These are phyloP conservation scores for Campylomormyrus tamandua DNA, from an alignment of 2,113 vertebrate species.

Conservation along the genomic window DNA sequence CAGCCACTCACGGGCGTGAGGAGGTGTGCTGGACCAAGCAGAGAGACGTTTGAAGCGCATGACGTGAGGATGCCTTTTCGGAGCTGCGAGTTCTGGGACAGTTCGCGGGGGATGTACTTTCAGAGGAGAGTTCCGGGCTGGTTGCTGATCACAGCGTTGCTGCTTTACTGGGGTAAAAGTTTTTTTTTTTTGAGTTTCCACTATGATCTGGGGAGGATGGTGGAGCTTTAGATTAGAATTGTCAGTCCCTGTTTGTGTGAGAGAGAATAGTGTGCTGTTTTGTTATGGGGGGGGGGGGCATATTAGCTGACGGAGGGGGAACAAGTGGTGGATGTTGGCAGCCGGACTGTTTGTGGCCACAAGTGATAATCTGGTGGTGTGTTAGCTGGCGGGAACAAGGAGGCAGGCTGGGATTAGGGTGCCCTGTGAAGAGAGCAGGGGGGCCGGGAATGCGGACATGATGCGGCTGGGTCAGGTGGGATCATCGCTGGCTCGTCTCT, in stretches of 20 bases:
- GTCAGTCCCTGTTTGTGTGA: background rate
- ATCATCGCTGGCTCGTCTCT: background rate
- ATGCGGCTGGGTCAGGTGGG: background rate
- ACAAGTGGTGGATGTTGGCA: background rate
- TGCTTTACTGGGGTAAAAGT: background rate
- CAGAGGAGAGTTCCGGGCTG: conserved; percentile 15
- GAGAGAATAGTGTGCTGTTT: background rate
- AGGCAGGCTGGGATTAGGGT: background rate
- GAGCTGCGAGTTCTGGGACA: conserved; percentile 17
- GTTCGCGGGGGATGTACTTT: conserved; percentile 57
- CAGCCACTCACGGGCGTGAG: conserved; percentile 17
- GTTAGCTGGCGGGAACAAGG: background rate
- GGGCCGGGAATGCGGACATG: background rate
- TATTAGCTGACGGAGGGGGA: background rate
- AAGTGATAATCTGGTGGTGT: background rate
- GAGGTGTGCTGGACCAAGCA: background rate
- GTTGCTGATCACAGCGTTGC: background rate
- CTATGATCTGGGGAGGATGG: background rate
- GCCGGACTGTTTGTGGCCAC: background rate
- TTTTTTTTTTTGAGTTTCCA: background rate
- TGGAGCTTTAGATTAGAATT: background rate
- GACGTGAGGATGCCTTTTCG: background rate
- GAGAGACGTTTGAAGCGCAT: conserved; percentile 24
- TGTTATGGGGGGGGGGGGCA: background rate
- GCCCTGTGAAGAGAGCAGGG: background rate